A percentile compares a stretch with the other conserved stretches of the same genome.
Evolutionary conservation across 2,888 invertebrate species (phyloP).

Genomic region (Allygus modestus): DNA sequence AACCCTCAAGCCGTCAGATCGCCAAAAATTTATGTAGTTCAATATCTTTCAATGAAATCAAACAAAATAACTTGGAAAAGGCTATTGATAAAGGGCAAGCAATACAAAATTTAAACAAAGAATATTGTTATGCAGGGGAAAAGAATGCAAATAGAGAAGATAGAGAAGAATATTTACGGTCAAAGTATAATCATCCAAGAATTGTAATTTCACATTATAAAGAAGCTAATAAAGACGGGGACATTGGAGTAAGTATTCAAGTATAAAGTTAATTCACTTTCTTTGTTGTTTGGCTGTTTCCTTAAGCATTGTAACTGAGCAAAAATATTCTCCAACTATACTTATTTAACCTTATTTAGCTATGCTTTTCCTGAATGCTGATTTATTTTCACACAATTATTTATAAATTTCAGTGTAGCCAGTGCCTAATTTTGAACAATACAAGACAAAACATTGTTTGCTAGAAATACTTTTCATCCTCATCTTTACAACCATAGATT

Average conservation of each 20-base stretch:
- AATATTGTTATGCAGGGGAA: background rate
- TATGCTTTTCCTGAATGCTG: too few species aligned
- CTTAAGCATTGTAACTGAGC: too few species aligned
- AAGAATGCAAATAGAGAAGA: background rate
- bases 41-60: background rate
- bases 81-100: background rate
- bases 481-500: too few species aligned
- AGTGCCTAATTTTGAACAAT: too few species aligned
- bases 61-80: slow-evolving; percentile 8
- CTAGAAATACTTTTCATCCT: too few species aligned
- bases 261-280: background rate
- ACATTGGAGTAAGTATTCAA: background rate
- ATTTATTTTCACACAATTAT: too few species aligned
- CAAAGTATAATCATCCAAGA: slow-evolving; percentile 2
- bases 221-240: background rate
- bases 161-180: background rate
- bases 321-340: too few species aligned
- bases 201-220: slow-evolving; percentile 3
- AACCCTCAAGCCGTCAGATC: background rate
- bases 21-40: slow-evolving; percentile 25
- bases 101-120: background rate
- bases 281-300: too few species aligned
- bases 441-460: too few species aligned
- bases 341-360: too few species aligned
- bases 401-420: too few species aligned